Evolutionary conservation across 2,113 vertebrate genomes (phyloP), one percentile per base, ranked within the genome.

Genomic region (Propithecus coquereli): DNA sequence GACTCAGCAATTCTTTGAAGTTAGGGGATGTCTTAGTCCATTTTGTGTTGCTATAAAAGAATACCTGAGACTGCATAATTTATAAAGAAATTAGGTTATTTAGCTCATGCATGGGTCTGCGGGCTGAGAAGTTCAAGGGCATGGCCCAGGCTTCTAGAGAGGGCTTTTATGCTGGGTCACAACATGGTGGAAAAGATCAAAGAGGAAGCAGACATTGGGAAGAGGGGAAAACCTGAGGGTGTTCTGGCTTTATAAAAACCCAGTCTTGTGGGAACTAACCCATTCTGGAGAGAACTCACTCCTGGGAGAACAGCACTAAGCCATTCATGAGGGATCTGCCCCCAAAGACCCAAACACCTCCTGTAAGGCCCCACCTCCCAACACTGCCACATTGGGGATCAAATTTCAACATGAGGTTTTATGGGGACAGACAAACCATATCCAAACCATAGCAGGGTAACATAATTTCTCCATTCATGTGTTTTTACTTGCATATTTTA

Each of bases 381-480:
- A 9, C 73, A 76, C 16, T 32, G 27, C 45, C 43, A 47, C 43
- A 47, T 2, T 32, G 16, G 16, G 73, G 73, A 47, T 76, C 73
- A 47, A 16, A 47, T 76, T 76, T 76, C 73, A 76, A 47, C 45
- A 32, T 32, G 43, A 76, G 45, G 45, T 76, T 47, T 47, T 14
- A 8, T 76, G 16, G 73, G 27, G 14, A 32, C 73, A 47, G 27
- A 76, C 16, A 47, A 76, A 47, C 43, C 43, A 45, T 74, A 45
- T 45, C 43, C 43, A 74, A 6, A 74, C 25, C 7, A 16, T 47
- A 47, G 27, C 73, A 32, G 73, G 13, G 14, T 17, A 96, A 93
- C 50, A 76, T 47, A 83, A 88, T 93, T 95, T 96, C 84, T 95
- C 74, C 37, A 91, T 61, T 74, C 54, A 63, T 68, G 94, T 94